These are phyloP conservation scores for Macrosoma leucophasiata DNA, from an alignment of 2,888 invertebrate genomes.

Conservation along the genomic window DNA sequence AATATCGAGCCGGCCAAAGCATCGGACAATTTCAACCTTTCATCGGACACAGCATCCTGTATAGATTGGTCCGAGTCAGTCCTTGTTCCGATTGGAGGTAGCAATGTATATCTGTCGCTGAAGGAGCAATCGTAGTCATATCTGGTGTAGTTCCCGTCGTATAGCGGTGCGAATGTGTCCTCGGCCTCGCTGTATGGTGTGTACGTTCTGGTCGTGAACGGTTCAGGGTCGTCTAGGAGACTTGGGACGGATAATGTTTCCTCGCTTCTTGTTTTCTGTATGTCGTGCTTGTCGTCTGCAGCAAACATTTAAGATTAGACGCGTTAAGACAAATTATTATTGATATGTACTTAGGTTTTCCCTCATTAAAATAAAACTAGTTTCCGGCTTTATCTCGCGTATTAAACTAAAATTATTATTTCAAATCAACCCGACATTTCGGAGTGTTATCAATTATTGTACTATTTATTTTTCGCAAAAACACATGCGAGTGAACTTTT, in stretches of 20 bases:
- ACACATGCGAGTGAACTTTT: no score
- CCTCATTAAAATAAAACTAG: no score
- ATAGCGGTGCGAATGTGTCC: slow-evolving; percentile 42
- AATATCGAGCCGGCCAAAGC: slow-evolving; percentile 41
- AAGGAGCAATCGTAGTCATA: slow-evolving; percentile 53
- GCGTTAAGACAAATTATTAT: no score
- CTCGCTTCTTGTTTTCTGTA: slow-evolving; percentile 66
- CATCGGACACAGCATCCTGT: slow-evolving; percentile 28
- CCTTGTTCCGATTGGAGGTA: slow-evolving; percentile 47
- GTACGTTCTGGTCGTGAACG: slow-evolving; percentile 31
- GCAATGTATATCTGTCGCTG: slow-evolving; percentile 46
- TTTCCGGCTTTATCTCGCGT: no score
- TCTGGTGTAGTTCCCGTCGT: slow-evolving; percentile 47
- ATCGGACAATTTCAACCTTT: slow-evolving; percentile 30
- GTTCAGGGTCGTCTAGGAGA: slow-evolving; percentile 40
- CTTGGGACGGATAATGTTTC: slow-evolving; percentile 53
- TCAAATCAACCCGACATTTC: no score
- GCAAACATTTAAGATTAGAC: no score
- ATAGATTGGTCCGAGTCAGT: slow-evolving; percentile 38
- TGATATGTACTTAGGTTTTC: no score
- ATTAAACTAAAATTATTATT: no score
- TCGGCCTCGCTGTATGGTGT: slow-evolving; percentile 36
- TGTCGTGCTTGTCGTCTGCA: slow-evolving; percentile 45
- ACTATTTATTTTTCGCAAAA: no score
- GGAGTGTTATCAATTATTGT: no score